Evolutionary conservation across 2,113 vertebrate species (phyloP).

Genomic region (Oplegnathus fasciatus): DNA sequence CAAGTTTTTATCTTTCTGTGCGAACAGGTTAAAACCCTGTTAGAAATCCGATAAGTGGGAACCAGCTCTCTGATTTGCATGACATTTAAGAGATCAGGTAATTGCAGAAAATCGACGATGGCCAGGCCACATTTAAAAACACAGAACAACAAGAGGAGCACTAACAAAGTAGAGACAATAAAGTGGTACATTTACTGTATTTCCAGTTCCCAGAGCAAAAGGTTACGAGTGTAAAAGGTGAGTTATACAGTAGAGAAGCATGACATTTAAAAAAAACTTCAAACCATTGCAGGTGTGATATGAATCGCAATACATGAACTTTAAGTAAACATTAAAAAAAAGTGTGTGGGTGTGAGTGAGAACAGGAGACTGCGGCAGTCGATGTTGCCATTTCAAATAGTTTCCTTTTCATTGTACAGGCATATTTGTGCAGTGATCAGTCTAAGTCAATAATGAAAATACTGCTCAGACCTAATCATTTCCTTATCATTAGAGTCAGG

Average conservation of each 20-base stretch:
- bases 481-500: constrained; percentile 26
- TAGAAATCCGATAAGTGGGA: background rate
- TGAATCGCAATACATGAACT: constrained; percentile 22
- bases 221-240: constrained; percentile 18
- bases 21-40: constrained; percentile 9
- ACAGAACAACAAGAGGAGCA: background rate
- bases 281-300: constrained; percentile 7
- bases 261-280: constrained; percentile 30
- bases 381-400: constrained; percentile 26
- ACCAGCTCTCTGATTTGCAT: background rate
- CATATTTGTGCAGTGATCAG: constrained; percentile 27
- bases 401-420: constrained; percentile 30
- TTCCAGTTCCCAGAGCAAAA: constrained; percentile 11
- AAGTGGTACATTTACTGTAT: background rate
- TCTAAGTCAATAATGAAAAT: constrained; percentile 41
- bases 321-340: constrained; percentile 32
- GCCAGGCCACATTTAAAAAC: background rate
- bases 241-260: background rate
- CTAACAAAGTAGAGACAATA: background rate
- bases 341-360: constrained; percentile 1
- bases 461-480: constrained; percentile 37
- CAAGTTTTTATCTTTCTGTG: background rate
- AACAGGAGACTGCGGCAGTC: background rate
- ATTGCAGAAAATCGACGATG: background rate
- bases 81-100: constrained; percentile 5